A percentile compares a stretch with the other conserved stretches of the same genome.
phyloP scores from a whole-genome alignment of 2,113 vertebrate species.

The Amphiprion ocellaris region DNA sequence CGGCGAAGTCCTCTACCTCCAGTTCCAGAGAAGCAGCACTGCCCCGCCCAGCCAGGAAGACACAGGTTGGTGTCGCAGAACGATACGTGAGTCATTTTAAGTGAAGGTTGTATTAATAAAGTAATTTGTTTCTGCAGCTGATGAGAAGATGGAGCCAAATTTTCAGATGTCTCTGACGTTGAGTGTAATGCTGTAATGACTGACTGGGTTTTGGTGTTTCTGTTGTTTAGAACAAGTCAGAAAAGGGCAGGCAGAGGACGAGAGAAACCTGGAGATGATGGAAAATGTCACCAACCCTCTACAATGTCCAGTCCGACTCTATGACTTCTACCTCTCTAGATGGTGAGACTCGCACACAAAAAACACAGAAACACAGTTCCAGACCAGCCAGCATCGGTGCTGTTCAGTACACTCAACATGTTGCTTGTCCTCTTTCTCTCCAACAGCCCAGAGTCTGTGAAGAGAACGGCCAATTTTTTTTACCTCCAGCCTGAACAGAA shows the following conservation, averaged over 20 bases:
- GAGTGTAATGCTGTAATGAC: too few species aligned
- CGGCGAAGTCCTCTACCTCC: slow-evolving; percentile 91
- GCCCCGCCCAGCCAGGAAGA: slow-evolving; percentile 65
- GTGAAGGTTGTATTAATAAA: neutral
- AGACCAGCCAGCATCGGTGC: neutral
- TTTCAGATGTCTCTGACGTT: too few species aligned
- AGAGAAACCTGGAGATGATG: slow-evolving; percentile 87
- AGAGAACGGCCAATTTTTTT: slow-evolving; percentile 90
- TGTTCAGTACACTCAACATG: neutral
- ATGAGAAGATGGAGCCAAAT: too few species aligned
- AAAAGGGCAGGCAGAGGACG: slow-evolving; percentile 85
- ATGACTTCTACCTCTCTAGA: slow-evolving; percentile 98
- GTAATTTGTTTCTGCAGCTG: too few species aligned
- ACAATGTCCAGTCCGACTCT: slow-evolving; percentile 94
- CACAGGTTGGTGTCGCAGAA: slow-evolving; percentile 35
- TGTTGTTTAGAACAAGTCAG: slow-evolving; percentile 81
- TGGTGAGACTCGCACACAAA: slow-evolving; percentile 85
- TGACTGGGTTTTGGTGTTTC: neutral
- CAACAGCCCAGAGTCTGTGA: slow-evolving; percentile 91
- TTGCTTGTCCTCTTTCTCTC: neutral
- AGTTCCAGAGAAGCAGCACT: slow-evolving; percentile 81
- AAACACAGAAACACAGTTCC: neutral
- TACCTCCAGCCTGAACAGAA: slow-evolving; percentile 92
- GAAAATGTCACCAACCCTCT: slow-evolving; percentile 93
- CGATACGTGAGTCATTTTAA: neutral